Conservation (phyloP, 2,113 vertebrate species). For the Notechis scutatus region DNA sequence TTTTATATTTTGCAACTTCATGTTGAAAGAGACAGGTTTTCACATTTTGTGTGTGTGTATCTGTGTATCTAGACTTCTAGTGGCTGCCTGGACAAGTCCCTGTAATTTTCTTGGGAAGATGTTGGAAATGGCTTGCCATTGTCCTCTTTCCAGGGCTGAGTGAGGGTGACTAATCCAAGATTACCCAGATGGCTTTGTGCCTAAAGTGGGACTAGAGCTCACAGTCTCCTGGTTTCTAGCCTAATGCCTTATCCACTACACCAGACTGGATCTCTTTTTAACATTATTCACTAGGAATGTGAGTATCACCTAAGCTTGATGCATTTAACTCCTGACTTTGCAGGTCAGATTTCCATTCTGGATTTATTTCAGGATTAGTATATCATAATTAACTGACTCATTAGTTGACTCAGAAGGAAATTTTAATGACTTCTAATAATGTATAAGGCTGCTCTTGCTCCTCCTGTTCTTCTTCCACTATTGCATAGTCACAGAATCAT, state of each 20-base stretch:
- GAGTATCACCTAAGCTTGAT: not conserved
- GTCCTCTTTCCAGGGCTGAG: not conserved
- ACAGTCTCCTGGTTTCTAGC: too few relatives aligned
- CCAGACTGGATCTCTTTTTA: not conserved
- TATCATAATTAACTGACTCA: not conserved
- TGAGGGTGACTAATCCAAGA: not conserved
- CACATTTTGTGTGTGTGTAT: not conserved
- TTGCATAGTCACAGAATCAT: not conserved
- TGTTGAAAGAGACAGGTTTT: not conserved
- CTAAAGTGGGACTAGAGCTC: too few relatives aligned
- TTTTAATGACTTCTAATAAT: not conserved
- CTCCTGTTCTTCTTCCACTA: not conserved
- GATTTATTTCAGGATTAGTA: not conserved
- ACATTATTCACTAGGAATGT: not conserved
- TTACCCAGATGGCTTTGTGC: not conserved
- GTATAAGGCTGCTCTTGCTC: not conserved
- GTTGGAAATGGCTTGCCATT: not conserved
- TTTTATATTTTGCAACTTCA: not conserved
- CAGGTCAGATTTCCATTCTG: not conserved
- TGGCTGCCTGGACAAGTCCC: too few relatives aligned
- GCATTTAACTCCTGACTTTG: not conserved
- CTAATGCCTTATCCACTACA: too few relatives aligned
- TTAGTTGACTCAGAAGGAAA: not conserved
- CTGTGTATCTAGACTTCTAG: too few relatives aligned
- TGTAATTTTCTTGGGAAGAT: not conserved